Base-by-base conservation (phyloP, 2,888 invertebrate genomes). In the Coleophora flavipennella region DNA sequence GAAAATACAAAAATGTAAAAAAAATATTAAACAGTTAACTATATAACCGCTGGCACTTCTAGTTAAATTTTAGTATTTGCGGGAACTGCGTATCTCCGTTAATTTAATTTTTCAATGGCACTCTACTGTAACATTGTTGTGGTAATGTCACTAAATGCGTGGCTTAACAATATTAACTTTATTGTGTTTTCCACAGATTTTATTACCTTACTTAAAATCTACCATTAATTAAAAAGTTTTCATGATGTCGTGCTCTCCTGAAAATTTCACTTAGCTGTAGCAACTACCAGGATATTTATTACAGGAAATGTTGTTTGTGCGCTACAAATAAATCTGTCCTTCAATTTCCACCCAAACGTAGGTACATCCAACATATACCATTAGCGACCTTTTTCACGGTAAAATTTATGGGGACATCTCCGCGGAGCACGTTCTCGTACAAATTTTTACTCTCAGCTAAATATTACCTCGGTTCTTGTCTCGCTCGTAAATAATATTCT, bases 401-500 rank as follows among this genome's bases (percentile, higher is more conserved):
- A 61, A 62, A 70, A 81, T 81, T 79, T 81, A 81, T 77, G 72
- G 57, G 65, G 65, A 67, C 69, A 64, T 68, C 60, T 56, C 58
- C 53, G 57, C 58, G 53, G 51, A 62, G 57, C 64, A 67, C 67
- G 71, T 63, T 57, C 64, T 66, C 67, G 71, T 63, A 76, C 67
- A 71, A 68, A 77, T 73, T 80, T 78, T 78, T 78, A 72, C 70
- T 71, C 61, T 36, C 48, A 50, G 67, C 74, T 72, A 67, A 70
- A 77, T 79, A 79, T 79, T 76, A 70, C 72, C 64, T 67, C 53
- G 57, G 56, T 63, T 56, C 60, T 66, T 64, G 62, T 66, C 52
- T 59, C 48, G 55, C 57, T 71, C 81, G 79, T 83, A 83, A 83
- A 83, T 80, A 74, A 83, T 80, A 77, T 75, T 78, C 79, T 79